Conservation (phyloP, 2,888 invertebrate genomes). For the Hemistola chrysoprasaria region DNA sequence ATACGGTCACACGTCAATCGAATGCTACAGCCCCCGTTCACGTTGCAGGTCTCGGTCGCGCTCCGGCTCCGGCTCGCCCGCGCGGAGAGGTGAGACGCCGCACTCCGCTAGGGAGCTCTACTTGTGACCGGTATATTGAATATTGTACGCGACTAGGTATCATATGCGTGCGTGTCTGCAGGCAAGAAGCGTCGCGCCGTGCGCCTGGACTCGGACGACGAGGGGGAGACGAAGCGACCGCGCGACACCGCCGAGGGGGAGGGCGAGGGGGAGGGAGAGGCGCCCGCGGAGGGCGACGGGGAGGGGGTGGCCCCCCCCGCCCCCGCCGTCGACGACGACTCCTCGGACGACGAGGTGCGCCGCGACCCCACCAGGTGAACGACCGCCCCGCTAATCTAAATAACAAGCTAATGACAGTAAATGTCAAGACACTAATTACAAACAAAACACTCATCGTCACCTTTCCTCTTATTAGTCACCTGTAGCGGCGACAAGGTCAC, state of each 20-base stretch:
- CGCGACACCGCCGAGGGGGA: slow-evolving; percentile 58
- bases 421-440: too few relatives aligned
- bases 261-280: slow-evolving; percentile 58
- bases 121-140: too few relatives aligned
- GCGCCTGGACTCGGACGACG: slow-evolving; percentile 79
- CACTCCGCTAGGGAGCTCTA: too few relatives aligned
- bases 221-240: slow-evolving; percentile 35
- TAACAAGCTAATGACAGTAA: too few relatives aligned
- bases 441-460: too few relatives aligned
- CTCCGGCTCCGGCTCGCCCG: slow-evolving; percentile 37
- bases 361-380: slow-evolving; percentile 37
- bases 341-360: slow-evolving; percentile 78
- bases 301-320: slow-evolving; percentile 41
- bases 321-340: slow-evolving; percentile 69
- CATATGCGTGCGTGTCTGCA: too few relatives aligned
- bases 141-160: too few relatives aligned
- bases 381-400: too few relatives aligned
- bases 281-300: slow-evolving; percentile 28
- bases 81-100: slow-evolving; percentile 41
- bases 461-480: too few relatives aligned
- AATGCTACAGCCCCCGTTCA: too few relatives aligned
- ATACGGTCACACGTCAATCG: too few relatives aligned
- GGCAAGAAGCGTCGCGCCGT: slow-evolving; percentile 72
- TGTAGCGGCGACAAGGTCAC: too few relatives aligned
- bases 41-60: slow-evolving; percentile 10